phyloP scores from a whole-genome alignment of 37 sponge, comb jelly and placozoan species.

The Chondrilla cf. caribensis region DNA sequence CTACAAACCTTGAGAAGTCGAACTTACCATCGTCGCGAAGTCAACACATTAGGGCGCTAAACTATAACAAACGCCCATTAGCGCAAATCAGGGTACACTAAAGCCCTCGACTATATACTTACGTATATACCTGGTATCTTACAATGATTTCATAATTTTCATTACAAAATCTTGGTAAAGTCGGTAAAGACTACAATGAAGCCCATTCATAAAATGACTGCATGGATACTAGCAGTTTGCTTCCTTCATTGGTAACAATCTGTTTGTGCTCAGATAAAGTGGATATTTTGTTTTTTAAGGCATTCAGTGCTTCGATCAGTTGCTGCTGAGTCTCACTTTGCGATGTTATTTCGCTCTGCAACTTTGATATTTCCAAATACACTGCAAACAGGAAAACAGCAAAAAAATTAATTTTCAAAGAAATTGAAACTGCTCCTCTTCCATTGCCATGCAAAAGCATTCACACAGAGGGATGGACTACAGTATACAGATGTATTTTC shows the following conservation, averaged over 20 bases:
- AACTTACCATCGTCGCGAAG: too few relatives aligned
- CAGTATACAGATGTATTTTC: too few relatives aligned
- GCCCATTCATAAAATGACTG: slow-evolving; percentile 6
- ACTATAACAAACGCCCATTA: not conserved
- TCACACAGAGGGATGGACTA: too few relatives aligned
- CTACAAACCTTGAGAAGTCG: too few relatives aligned
- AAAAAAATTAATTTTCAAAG: too few relatives aligned
- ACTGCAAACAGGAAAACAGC: not conserved
- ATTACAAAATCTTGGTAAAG: not conserved
- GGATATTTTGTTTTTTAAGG: not conserved
- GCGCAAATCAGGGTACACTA: not conserved
- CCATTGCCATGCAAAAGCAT: too few relatives aligned
- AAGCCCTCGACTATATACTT: too few relatives aligned
- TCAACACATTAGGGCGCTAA: too few relatives aligned
- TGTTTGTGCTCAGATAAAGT: slow-evolving; percentile 1
- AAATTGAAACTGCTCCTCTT: too few relatives aligned
- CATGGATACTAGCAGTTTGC: not conserved
- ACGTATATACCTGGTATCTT: too few relatives aligned
- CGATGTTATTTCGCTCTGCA: not conserved
- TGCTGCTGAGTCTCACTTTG: slow-evolving; percentile 1
- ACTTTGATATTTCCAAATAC: not conserved
- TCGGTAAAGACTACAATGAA: not conserved
- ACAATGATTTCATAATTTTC: too few relatives aligned
- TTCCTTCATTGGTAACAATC: not conserved
- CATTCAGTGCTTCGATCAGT: not conserved